phyloP scores from a whole-genome alignment of 1,140 invertebrate genomes.

The Plodia interpunctella region DNA sequence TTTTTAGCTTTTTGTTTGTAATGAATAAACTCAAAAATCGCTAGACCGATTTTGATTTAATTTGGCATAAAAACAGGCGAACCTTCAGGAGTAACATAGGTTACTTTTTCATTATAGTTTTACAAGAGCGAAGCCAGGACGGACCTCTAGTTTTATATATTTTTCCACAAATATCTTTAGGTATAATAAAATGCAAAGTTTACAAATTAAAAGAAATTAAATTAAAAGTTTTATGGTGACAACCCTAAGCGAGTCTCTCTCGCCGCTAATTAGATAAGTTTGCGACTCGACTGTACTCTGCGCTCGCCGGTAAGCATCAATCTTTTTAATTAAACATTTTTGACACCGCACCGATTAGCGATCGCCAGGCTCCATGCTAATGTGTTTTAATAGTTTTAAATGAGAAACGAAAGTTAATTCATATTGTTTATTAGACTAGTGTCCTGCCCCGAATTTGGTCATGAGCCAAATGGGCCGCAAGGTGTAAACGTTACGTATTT shows the following conservation, averaged over 20 bases:
- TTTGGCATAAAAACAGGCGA: no score
- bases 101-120: no score
- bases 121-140: no score
- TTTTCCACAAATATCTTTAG: no score
- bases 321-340: conserved; percentile 77
- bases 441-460: background rate
- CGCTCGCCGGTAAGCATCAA: conserved; percentile 72
- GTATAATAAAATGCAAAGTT: no score
- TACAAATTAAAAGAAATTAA: no score
- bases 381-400: conserved; percentile 36
- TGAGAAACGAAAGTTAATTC: conserved; percentile 28
- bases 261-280: conserved; percentile 74
- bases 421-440: background rate
- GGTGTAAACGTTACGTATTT: no score
- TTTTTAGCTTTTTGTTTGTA: no score
- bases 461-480: background rate
- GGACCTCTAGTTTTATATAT: no score
- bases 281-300: conserved; percentile 73
- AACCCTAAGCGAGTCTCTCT: conserved; percentile 18
- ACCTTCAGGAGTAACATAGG: no score
- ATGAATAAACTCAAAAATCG: no score
- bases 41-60: no score
- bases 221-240: background rate
- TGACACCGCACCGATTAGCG: conserved; percentile 70
- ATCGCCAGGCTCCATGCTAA: conserved; percentile 61